Base-by-base conservation (phyloP, 2,797 vertebrate genomes). In the Podargus strigoides region DNA sequence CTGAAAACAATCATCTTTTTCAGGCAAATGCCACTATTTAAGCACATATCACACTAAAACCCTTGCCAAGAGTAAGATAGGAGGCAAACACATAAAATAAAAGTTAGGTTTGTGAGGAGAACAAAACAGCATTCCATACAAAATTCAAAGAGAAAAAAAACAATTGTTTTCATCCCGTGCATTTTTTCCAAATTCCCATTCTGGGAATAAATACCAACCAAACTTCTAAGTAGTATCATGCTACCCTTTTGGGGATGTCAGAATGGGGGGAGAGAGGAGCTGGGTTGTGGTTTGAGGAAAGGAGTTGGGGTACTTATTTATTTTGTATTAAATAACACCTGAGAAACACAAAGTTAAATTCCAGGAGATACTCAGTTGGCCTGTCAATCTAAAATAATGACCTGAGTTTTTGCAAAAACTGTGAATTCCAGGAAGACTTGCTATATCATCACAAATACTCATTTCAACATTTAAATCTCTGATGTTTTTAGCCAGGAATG, bases 101-200 rank as follows among this genome's bases (percentile, higher is more conserved):
- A 63, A 26, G 6, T 14, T n/a, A 12, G 2, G 21, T 47, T 34
- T 23, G 4, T 56, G 74, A 50, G 7, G 12, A 49, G 39, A 77
- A 46, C 12, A 22, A 49, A 81, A 60, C 3, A 37, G n/a, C 4
- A 18, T 15, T 13, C 10, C 18, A 6, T 17, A 55, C 14, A 66
- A 76, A 74, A 59, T n/a, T 7, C 3, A 72, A 74, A 59, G 7
- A 55, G 10, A 44, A 80, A 62, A 62, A 64, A 72, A 73, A 3
- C 9, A 84, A 44, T 7, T 0, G 0, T n/a, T 60, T 56, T 62
- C 11, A 50, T 17, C 14, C 13, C 22, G 26, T 6, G 13, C 1
- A 14, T n/a, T 36, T 69, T 59, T 62, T 46, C 42, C 24, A 76
- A 58, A 53, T 15, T 56, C 28, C 5, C 5, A 39, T 56, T 64